Conservation (phyloP, 35 echinoderm and acorn worm species). For the Acanthaster planci region DNA sequence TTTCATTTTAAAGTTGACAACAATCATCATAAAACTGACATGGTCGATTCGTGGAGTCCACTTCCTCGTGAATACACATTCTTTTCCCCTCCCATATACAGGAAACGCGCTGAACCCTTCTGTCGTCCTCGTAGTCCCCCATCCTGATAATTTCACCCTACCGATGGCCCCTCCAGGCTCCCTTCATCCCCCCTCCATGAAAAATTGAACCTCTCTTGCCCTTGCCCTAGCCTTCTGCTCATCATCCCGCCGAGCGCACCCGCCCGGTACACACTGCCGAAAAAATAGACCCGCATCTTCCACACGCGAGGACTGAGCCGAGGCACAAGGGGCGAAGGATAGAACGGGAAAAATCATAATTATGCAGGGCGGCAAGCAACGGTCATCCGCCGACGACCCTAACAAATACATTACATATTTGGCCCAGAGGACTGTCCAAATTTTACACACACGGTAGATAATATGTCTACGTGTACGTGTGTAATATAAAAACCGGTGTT, state of each 20-base stretch:
- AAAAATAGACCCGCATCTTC: conserved; percentile 41
- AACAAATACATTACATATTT: conserved; percentile 28
- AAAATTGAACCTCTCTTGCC: conserved; percentile 38
- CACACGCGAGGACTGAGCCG: background rate
- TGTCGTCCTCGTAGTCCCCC: background rate
- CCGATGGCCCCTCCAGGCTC: background rate
- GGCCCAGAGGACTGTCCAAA: background rate
- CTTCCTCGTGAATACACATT: background rate
- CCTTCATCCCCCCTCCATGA: conserved; percentile 22
- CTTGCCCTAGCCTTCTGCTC: conserved; percentile 17
- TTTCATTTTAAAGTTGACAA: no score
- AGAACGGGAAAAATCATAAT: conserved; percentile 4
- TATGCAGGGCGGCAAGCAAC: background rate
- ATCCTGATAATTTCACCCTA: background rate
- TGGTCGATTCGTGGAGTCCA: no score
- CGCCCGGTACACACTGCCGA: conserved; percentile 29
- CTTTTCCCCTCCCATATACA: background rate
- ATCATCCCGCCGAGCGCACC: background rate
- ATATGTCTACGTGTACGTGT: conserved; percentile 5
- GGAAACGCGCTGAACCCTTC: background rate
- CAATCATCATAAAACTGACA: no score
- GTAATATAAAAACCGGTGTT: background rate
- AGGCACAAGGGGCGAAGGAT: conserved; percentile 13
- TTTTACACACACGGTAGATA: background rate
- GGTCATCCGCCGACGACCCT: conserved; percentile 8